Base-by-base conservation (phyloP, 2,888 invertebrate genomes). In the Herminia tarsipennalis region DNA sequence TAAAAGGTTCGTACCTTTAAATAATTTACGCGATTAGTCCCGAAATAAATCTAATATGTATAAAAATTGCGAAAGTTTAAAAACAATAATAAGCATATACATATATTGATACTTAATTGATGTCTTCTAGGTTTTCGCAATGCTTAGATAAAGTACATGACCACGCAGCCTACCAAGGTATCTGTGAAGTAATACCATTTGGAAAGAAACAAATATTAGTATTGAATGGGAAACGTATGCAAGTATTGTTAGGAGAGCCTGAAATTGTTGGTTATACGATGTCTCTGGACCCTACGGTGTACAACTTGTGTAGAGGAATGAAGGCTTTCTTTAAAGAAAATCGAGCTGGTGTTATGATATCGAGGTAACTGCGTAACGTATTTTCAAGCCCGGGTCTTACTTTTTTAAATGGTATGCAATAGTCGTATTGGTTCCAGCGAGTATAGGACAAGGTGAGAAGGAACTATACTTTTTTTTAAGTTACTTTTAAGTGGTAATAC, bases 241-340 rank as follows among this genome's bases (percentile, higher is more conserved):
- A 87, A 58, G 72, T 91, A 1, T 53, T 88, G 22, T 64, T 91
- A 0, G 83, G 83, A 0, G 91, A 91, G 56, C 91, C 91, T 0
- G 89, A 90, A 20, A 72, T 90, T n/a, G 86, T 91, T 1, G 91
- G 91, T 1, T 91, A 91, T 44, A 81, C 91, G 0, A 88, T 89
- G 90, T 86, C 87, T 0, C 42, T 78, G 10, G 91, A 91, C 40
- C 91, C 90, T 0, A 88, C 83, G 0, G 83, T 90, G 3, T 89
- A 89, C 52, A 91, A 91, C 52, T 68, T 94, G 8, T 92, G 92
- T 30, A 88, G 93, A 59, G 94, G 92, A 0, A 57, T 94, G 13
- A 90, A 84, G 36, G 90, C 93, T 3, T 94, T 93, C 68, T 94
- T 93, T 59, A 80, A 81, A 34, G 86, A 89, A 12, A 87, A 93